phyloP scores from a whole-genome alignment of 2,888 invertebrate genomes.

The Pycnomerus fuliginosus region DNA sequence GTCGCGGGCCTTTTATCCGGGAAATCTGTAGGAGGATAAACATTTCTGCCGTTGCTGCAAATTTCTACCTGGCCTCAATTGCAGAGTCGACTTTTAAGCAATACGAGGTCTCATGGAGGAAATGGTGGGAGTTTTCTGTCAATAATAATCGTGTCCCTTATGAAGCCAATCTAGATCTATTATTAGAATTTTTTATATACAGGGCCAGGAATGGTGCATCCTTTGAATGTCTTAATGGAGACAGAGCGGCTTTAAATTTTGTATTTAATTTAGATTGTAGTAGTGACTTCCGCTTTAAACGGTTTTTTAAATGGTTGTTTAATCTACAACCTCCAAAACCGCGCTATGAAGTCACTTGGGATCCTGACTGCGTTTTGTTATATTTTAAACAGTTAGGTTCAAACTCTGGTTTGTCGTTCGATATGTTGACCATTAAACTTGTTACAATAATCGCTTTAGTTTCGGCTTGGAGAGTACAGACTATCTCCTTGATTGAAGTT shows the following conservation, averaged over 20 bases:
- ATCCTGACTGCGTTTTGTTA: neutral
- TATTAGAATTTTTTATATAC: neutral
- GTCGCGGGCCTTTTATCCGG: neutral
- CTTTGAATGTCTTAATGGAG: too few relatives aligned
- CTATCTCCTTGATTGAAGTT: neutral
- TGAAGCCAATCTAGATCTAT: neutral
- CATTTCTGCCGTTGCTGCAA: neutral
- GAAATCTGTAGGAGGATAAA: neutral
- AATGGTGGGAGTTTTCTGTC: neutral
- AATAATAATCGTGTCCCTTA: too few relatives aligned
- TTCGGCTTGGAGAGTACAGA: neutral
- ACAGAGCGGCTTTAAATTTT: neutral
- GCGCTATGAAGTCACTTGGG: neutral
- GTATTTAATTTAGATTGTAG: neutral
- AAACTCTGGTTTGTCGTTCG: neutral
- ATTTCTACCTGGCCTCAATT: neutral
- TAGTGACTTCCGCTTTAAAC: neutral
- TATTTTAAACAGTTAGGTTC: neutral
- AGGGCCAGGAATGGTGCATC: neutral
- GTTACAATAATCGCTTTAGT: neutral
- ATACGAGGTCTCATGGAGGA: neutral
- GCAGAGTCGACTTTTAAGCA: neutral
- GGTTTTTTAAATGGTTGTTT: neutral
- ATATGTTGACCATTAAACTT: neutral
- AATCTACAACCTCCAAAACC: neutral